Evolutionary conservation across 1,140 invertebrate genomes (phyloP).

Genomic region (Pteromalus puparum): DNA sequence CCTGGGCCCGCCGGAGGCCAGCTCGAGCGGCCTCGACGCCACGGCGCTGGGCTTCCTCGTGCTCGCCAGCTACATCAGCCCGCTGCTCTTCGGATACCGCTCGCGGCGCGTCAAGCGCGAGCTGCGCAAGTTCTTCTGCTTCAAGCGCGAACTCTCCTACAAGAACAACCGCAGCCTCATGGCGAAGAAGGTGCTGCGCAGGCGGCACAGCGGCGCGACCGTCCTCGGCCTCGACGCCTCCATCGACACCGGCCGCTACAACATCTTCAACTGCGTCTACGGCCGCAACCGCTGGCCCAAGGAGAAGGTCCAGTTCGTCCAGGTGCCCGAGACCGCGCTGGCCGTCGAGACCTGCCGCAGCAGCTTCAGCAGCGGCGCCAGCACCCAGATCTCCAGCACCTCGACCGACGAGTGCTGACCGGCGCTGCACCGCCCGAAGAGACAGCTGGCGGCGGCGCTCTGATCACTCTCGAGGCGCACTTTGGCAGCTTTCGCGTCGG

Average conservation of each 20-base stretch:
- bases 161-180: conserved; percentile 72
- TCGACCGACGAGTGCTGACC: conserved; percentile 72
- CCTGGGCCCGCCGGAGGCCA: not conserved
- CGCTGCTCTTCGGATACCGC: conserved; percentile 86
- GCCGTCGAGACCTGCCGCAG: conserved; percentile 75
- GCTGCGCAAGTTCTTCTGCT: conserved; percentile 78
- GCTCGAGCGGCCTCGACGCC: conserved; percentile 64
- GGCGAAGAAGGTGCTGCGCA: conserved; percentile 71
- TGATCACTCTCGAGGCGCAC: no score
- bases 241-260: conserved; percentile 57
- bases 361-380: conserved; percentile 76
- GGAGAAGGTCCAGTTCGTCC: conserved; percentile 73
- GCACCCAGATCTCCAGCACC: conserved; percentile 75
- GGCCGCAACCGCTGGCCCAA: conserved; percentile 69
- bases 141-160: conserved; percentile 70
- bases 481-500: not conserved
- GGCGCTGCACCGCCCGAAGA: no score
- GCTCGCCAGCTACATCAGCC: conserved; percentile 82
- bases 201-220: conserved; percentile 66
- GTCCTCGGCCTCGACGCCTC: conserved; percentile 62
- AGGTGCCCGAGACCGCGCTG: conserved; percentile 73
- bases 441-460: no score
- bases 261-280: conserved; percentile 72
- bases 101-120: conserved; percentile 86
- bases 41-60: conserved; percentile 81